These are phyloP conservation scores for Galendromus occidentalis DNA, from an alignment of 1,140 invertebrate species.

Conservation along the genomic window DNA sequence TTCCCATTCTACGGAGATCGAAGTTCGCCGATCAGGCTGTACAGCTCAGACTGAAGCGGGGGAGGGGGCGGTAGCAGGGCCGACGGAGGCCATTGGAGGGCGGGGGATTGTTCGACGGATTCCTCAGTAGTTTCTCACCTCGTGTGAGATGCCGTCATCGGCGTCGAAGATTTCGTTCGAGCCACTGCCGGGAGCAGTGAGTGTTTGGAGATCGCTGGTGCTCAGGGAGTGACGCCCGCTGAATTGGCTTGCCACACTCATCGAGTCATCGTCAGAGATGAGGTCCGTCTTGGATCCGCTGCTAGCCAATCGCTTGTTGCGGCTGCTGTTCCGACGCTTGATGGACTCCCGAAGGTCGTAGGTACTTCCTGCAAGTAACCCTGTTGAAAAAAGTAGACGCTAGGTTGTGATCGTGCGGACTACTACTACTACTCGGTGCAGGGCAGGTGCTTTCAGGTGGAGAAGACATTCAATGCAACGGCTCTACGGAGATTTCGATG, in stretches of 20 bases:
- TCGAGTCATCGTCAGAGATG: constrained; percentile 2
- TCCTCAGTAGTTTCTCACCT: not conserved
- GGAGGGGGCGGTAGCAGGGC: too few relatives aligned
- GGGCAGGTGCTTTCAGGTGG: too few relatives aligned
- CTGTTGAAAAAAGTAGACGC: not conserved
- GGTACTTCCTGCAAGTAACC: constrained; percentile 11
- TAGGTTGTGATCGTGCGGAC: not conserved
- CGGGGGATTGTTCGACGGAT: too few relatives aligned
- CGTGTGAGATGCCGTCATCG: not conserved
- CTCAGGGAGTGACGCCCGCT: not conserved
- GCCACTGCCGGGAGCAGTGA: not conserved
- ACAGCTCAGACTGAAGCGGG: too few relatives aligned
- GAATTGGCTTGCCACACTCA: constrained; percentile 5
- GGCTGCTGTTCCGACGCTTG: constrained; percentile 11
- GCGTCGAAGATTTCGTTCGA: constrained; percentile 4
- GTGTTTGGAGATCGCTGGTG: constrained; percentile 1
- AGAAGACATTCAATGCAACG: too few relatives aligned
- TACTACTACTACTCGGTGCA: not conserved
- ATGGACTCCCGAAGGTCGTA: constrained; percentile 10
- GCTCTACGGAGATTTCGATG: too few relatives aligned
- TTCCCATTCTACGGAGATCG: too few relatives aligned
- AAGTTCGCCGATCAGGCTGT: too few relatives aligned
- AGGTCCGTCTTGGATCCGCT: constrained; percentile 5
- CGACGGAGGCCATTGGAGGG: too few relatives aligned
- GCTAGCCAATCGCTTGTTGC: constrained; percentile 1